phyloP scores from a whole-genome alignment of 2,113 vertebrate species.

The Dermatemys mawii region DNA sequence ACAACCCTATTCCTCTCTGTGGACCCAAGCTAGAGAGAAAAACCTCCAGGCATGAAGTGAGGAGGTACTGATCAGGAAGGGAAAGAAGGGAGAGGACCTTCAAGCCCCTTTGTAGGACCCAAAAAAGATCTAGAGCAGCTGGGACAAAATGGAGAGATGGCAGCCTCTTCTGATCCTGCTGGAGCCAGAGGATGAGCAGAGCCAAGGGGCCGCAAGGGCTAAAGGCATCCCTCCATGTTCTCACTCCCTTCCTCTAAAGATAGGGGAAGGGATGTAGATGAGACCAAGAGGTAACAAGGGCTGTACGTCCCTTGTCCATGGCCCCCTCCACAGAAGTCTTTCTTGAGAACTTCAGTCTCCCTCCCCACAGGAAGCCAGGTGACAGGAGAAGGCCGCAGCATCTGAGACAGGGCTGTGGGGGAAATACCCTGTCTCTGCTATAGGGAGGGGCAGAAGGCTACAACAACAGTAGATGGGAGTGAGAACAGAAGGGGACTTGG shows the following conservation, averaged over 20 bases:
- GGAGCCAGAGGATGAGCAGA: neutral
- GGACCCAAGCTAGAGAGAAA: neutral
- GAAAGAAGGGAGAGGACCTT: neutral
- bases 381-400: neutral
- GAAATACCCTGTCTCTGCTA: neutral
- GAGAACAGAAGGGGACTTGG: neutral
- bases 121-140: neutral
- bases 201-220: neutral
- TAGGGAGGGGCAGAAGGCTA: neutral
- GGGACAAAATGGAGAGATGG: neutral
- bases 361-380: rapidly evolving
- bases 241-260: neutral
- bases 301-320: neutral
- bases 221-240: neutral
- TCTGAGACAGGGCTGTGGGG: neutral
- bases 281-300: neutral
- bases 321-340: neutral
- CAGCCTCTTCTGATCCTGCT: neutral
- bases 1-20: neutral
- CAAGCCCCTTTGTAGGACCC: neutral
- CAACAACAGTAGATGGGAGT: neutral
- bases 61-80: neutral
- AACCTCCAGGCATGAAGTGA: rapidly evolving
- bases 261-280: neutral
- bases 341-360: neutral